Evolutionary conservation across 2,888 invertebrate genomes (phyloP), one percentile per base, ranked within the genome.

Genomic region (Phoenoteleia sp.): DNA sequence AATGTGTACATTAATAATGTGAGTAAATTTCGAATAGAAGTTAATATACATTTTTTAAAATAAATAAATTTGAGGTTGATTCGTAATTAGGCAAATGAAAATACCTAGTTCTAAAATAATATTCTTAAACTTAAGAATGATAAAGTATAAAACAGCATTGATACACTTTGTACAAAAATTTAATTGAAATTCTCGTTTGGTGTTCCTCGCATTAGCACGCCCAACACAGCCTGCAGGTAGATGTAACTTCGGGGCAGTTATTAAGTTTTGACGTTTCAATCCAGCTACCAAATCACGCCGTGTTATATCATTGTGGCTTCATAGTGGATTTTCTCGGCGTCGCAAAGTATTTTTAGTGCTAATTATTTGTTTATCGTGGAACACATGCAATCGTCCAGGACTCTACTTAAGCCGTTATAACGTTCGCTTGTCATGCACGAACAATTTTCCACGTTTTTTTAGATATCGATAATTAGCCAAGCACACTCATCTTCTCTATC

Each of bases 301-400:
- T 11, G 39, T 21, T 54, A 36, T 27, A 49, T 72, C 76, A 58
- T 58, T 21, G 56, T 19, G 27, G 49, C 62, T 71, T 42, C 19
- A 27, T 42, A 47, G 47, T 42, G 15, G 27, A 58, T 29, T 56
- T 42, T n/a, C 39, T 27, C 5, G 29, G 17, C 29, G 47, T 79
- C 74, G 79, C 80, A 54, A 77, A 81, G 81, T 86, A 87, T 86
- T 90, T 87, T 85, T 84, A 87, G 88, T 88, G 89, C 87, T 91
- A 92, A 92, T 92, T 91, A 92, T 92, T 91, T 91, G 90, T 92
- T 92, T 92, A 92, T 92, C 91, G 74, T 88, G 21, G 77, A 47
- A 39, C 66, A 83, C 90, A 89, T 89, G 91, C 89, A 83, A 91
- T 74, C 85, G 3, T 42, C 76, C 49, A 3, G 81, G 75, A 82